Evolutionary conservation across 2,797 vertebrate species (phyloP).

Genomic region (Margarornis squamiger): DNA sequence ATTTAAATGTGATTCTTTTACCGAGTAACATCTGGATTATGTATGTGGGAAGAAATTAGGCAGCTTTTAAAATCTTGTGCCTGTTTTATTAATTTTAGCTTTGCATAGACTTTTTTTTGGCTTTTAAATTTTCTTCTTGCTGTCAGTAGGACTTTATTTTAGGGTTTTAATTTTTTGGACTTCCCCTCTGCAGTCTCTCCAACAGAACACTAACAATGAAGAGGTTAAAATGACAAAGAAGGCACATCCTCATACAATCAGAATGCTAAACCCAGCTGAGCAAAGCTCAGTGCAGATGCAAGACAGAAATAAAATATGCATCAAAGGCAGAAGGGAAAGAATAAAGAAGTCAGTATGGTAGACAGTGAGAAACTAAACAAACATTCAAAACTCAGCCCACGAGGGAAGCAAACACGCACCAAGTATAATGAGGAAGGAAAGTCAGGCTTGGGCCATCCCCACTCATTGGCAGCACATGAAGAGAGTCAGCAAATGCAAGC

Average conservation of each 20-base stretch:
- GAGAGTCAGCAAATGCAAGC: not conserved
- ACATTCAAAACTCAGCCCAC: conserved; percentile 36
- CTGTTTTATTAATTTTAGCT: not conserved
- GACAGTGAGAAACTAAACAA: conserved; percentile 53
- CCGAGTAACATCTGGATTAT: not conserved
- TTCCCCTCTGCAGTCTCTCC: not conserved
- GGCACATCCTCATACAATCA: not conserved
- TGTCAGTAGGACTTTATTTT: not conserved
- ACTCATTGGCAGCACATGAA: not conserved
- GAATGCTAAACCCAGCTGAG: conserved; percentile 49
- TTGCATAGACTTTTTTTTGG: rapidly evolving
- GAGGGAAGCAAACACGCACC: conserved; percentile 32
- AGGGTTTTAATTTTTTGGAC: not conserved
- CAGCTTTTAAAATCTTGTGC: not conserved
- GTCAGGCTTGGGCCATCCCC: not conserved
- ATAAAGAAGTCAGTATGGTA: conserved; percentile 66
- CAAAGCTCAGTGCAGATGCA: conserved; percentile 52
- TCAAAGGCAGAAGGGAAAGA: not conserved
- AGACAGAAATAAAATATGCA: conserved; percentile 55
- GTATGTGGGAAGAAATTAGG: not conserved
- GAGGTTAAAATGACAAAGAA: conserved; percentile 25
- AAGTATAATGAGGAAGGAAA: conserved; percentile 11
- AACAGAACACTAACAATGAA: not conserved
- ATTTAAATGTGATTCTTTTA: not conserved
- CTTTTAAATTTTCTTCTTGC: not conserved